Conservation (phyloP, 2,888 invertebrate species). For the Noctua fimbriata region DNA sequence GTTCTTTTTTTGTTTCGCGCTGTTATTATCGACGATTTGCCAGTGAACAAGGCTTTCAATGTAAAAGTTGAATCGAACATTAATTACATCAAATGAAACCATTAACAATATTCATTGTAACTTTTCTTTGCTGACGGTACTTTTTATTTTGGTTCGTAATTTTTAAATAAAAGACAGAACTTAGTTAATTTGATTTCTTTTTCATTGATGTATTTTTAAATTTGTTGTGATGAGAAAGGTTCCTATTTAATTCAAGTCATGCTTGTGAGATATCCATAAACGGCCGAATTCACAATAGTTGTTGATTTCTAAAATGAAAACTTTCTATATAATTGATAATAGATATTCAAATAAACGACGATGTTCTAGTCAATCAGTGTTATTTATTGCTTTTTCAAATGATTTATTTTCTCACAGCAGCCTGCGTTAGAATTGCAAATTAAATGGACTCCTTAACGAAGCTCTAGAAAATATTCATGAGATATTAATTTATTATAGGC, state of each 20-base stretch:
- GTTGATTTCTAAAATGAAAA: slow-evolving; percentile 54
- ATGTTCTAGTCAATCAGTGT: slow-evolving; percentile 56
- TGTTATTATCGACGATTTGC: slow-evolving; percentile 39
- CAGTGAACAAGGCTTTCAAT: slow-evolving; percentile 24
- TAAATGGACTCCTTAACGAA: slow-evolving; percentile 45
- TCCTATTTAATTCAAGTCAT: slow-evolving; percentile 32
- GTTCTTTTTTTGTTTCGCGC: slow-evolving; percentile 19
- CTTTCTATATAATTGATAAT: slow-evolving; percentile 56
- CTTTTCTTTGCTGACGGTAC: slow-evolving; percentile 10
- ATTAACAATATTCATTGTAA: slow-evolving; percentile 19
- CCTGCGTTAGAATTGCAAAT: slow-evolving; percentile 54
- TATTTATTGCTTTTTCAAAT: slow-evolving; percentile 50
- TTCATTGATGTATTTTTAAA: slow-evolving; percentile 1
- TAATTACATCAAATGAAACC: slow-evolving; percentile 36
- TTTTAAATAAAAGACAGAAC: slow-evolving; percentile 12
- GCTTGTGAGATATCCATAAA: slow-evolving; percentile 27
- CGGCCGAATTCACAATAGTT: slow-evolving; percentile 46
- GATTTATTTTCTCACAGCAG: slow-evolving; percentile 47
- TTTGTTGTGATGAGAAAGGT: slow-evolving; percentile 11
- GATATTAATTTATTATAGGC: slow-evolving; percentile 46
- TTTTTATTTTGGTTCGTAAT: slow-evolving; percentile 13
- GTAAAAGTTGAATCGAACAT: slow-evolving; percentile 35
- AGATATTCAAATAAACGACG: slow-evolving; percentile 56
- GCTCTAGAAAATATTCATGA: slow-evolving; percentile 53
- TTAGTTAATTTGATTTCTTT: slow-evolving; percentile 17